Percentiles rank a stretch among this genome's conserved stretches.
phyloP scores from a whole-genome alignment of 2,113 vertebrate genomes.

The Ardeotis arabs region DNA sequence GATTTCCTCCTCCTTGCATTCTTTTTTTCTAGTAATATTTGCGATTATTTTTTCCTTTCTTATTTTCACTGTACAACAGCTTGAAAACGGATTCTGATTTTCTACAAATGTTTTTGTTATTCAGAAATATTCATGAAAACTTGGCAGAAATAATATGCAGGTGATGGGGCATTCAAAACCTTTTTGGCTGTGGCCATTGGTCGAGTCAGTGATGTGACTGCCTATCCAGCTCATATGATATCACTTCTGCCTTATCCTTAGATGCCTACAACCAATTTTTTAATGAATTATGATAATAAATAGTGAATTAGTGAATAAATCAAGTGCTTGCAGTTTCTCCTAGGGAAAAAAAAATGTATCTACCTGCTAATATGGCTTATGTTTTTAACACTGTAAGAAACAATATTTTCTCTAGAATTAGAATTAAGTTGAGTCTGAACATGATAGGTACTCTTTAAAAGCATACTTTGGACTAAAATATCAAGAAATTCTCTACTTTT shows the following conservation, averaged over 20 bases:
- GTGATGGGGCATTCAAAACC: background rate
- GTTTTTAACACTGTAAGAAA: background rate
- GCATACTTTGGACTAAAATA: constrained; percentile 24
- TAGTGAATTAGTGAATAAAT: background rate
- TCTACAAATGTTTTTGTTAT: background rate
- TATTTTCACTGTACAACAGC: background rate
- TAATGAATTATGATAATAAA: background rate
- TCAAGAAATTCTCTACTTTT: constrained; percentile 19
- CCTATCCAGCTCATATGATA: background rate
- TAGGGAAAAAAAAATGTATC: background rate
- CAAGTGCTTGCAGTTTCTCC: background rate
- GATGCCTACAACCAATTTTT: background rate
- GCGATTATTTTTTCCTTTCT: background rate
- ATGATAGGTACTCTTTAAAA: constrained; percentile 16
- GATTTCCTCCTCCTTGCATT: background rate
- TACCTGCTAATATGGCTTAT: background rate
- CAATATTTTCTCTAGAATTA: background rate
- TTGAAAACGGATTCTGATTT: background rate
- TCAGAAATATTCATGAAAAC: background rate
- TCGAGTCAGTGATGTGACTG: background rate
- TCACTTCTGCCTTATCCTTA: background rate
- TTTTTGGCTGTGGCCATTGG: background rate
- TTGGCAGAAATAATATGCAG: background rate
- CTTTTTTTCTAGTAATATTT: background rate
- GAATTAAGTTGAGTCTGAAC: background rate